Evolutionary conservation across 2,113 vertebrate species (phyloP).

Genomic region (Aphelocoma coerulescens): DNA sequence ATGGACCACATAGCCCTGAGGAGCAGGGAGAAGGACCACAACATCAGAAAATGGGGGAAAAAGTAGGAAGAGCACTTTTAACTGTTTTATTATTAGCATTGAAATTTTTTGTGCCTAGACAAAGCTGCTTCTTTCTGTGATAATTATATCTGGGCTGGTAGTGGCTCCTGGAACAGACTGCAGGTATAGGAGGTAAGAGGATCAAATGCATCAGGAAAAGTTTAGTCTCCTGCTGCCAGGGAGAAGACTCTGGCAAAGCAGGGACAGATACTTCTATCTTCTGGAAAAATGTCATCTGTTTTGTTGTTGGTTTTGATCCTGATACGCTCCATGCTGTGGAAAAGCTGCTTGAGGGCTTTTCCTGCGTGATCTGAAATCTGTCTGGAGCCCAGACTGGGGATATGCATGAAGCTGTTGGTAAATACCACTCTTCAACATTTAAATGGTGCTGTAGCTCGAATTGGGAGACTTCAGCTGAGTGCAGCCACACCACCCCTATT

Average conservation of each 20-base stretch:
- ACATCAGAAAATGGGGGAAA: background rate
- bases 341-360: background rate
- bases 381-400: background rate
- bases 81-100: background rate
- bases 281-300: background rate
- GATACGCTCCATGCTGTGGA: background rate
- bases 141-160: background rate
- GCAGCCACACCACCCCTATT: background rate
- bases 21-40: background rate
- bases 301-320: background rate
- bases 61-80: background rate
- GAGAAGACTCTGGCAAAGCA: background rate
- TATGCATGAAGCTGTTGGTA: background rate
- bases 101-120: background rate
- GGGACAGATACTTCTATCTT: background rate
- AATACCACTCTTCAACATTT: background rate
- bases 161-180: background rate
- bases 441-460: background rate
- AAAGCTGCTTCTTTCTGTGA: background rate
- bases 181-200: background rate
- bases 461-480: rapidly evolving
- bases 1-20: rapidly evolving
- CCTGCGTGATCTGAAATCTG: background rate
- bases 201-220: background rate
- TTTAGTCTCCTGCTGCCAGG: background rate